These are phyloP conservation scores for Enteromius radiatus DNA, from an alignment of 2,797 vertebrate species.

Conservation along the genomic window DNA sequence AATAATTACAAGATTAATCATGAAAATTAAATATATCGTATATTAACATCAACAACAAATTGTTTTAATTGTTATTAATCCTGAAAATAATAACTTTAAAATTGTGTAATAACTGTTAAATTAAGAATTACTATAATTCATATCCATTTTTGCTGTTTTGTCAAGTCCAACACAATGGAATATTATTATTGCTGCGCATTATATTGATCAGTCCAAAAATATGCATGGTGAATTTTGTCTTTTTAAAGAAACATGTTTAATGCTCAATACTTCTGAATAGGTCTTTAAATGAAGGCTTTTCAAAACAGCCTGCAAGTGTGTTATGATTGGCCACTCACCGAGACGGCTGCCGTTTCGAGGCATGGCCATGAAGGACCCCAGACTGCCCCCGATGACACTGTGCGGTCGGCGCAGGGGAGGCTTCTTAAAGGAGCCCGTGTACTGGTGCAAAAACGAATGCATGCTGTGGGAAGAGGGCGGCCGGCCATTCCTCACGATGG, in stretches of 20 bases:
- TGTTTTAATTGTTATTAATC: background rate
- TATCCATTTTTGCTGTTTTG: background rate
- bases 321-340: slow-evolving; percentile 78
- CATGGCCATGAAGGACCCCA: slow-evolving; percentile 98
- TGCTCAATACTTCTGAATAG: background rate
- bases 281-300: background rate
- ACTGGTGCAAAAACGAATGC: slow-evolving; percentile 99
- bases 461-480: slow-evolving; percentile 97
- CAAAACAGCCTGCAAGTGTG: background rate
- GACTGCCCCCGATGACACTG: slow-evolving; percentile 95
- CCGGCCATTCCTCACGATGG: slow-evolving; percentile 98
- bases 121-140: background rate
- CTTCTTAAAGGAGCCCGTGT: slow-evolving; percentile 98
- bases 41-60: background rate
- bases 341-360: slow-evolving; percentile 96
- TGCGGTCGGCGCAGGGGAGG: slow-evolving; percentile 94
- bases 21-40: too few relatives aligned
- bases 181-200: background rate
- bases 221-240: background rate
- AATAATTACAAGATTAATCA: background rate
- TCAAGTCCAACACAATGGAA: background rate
- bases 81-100: background rate
- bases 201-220: background rate
- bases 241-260: background rate
- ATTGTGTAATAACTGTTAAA: background rate